Conservation (phyloP, 2,888 invertebrate species). For the Neoitamus cyanurus region DNA sequence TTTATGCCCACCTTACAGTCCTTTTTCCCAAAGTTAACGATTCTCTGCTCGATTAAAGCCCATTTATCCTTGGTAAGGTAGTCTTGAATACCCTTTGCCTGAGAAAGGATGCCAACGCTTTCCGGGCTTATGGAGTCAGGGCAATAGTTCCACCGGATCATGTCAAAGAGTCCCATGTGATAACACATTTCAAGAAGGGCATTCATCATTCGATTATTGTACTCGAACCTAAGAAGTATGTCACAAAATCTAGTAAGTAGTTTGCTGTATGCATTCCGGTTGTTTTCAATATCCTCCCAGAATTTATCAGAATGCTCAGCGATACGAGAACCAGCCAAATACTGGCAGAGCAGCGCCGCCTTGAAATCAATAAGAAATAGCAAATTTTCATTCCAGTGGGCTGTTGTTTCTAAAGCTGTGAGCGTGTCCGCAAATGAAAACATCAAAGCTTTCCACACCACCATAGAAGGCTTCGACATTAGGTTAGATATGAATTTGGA, state of each 20-base stretch:
- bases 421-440: conserved; percentile 56
- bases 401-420: conserved; percentile 11
- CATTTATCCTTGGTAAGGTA: conserved; percentile 61
- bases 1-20: conserved; percentile 60
- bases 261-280: conserved; percentile 56
- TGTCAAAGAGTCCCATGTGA: conserved; percentile 58
- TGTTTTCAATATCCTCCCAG: conserved; percentile 55
- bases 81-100: conserved; percentile 54
- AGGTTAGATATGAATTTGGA: conserved; percentile 60
- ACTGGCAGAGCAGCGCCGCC: conserved; percentile 60
- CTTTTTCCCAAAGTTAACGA: conserved; percentile 63
- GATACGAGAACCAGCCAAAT: conserved; percentile 60
- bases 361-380: conserved; percentile 62
- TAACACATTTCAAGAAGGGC: conserved; percentile 61
- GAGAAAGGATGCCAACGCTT: conserved; percentile 3
- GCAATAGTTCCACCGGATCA: conserved; percentile 60
- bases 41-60: conserved; percentile 62
- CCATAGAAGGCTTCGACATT: conserved; percentile 62
- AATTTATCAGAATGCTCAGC: conserved; percentile 62
- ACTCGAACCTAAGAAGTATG: conserved; percentile 60
- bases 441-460: conserved; percentile 63
- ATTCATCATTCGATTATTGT: conserved; percentile 62
- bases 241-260: conserved; percentile 60
- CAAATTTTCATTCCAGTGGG: conserved; percentile 55
- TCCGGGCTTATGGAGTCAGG: conserved; percentile 58